A percentile compares a stretch with the other conserved stretches of the same genome.
phyloP scores from a whole-genome alignment of 2,797 vertebrate species.

The Notoglanidium macrostoma region DNA sequence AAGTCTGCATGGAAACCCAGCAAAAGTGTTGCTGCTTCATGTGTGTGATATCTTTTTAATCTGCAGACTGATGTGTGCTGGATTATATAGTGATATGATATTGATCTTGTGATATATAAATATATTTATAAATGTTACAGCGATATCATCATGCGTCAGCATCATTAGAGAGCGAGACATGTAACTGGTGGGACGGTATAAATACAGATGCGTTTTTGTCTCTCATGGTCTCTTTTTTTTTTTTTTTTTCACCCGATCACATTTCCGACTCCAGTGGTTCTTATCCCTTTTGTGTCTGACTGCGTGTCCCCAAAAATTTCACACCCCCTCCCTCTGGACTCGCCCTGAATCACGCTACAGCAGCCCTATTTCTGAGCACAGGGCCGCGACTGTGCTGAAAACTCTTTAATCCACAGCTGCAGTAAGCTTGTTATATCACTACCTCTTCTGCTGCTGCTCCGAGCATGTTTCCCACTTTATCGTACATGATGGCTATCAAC shows the following conservation, averaged over 20 bases:
- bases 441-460: not conserved
- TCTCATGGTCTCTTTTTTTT: not conserved
- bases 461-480: not conserved
- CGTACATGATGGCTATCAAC: not conserved
- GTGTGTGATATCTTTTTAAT: not conserved
- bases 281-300: constrained; percentile 12
- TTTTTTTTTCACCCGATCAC: too few relatives aligned
- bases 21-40: not conserved
- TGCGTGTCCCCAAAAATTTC: not conserved
- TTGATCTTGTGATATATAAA: not conserved
- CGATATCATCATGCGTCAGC: not conserved
- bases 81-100: not conserved
- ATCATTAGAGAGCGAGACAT: not conserved
- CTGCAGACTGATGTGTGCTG: not conserved
- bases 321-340: constrained; percentile 18
- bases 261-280: not conserved
- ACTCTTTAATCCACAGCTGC: not conserved
- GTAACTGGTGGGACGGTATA: too few relatives aligned
- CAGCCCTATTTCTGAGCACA: constrained; percentile 19
- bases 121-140: not conserved
- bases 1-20: not conserved
- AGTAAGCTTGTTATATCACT: not conserved
- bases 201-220: not conserved
- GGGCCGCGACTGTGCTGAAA: not conserved
- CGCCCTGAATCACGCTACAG: constrained; percentile 3